A percentile compares a stretch with the other conserved stretches of the same genome.
These are phyloP conservation scores for Girardinus metallicus DNA, from an alignment of 2,797 vertebrate species.

Conservation along the genomic window DNA sequence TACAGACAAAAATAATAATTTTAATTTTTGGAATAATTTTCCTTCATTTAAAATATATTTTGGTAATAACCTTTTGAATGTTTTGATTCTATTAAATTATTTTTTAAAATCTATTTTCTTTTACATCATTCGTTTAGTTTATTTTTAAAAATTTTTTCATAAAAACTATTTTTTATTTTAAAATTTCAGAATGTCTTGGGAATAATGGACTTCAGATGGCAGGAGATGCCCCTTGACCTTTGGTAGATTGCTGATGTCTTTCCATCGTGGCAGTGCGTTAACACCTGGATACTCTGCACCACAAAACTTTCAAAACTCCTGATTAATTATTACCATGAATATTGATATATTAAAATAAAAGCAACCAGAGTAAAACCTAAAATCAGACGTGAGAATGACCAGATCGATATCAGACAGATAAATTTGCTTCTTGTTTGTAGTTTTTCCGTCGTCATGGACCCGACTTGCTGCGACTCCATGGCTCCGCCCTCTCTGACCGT, in stretches of 20 bases:
- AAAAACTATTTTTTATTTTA: background rate
- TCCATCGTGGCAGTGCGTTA: background rate
- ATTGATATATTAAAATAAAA: background rate
- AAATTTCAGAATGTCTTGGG: background rate
- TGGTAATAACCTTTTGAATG: too few relatives aligned
- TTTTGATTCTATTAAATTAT: too few relatives aligned
- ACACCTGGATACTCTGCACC: background rate
- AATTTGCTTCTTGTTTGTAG: background rate
- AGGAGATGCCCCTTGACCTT: background rate
- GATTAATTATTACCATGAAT: background rate
- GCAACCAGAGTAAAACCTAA: background rate
- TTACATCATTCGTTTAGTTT: too few relatives aligned
- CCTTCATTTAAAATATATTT: too few relatives aligned
- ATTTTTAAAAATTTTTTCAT: too few relatives aligned
- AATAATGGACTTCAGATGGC: background rate
- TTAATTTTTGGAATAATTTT: too few relatives aligned
- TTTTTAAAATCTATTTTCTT: too few relatives aligned
- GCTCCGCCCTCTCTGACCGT: slow-evolving; percentile 75
- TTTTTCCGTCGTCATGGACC: slow-evolving; percentile 69
- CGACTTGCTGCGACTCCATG: slow-evolving; percentile 58
- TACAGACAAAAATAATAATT: too few relatives aligned
- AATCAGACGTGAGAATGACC: background rate
- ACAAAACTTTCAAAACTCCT: background rate
- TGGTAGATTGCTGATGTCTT: background rate
- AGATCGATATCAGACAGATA: background rate